Base-by-base conservation (phyloP, 53 echinoderm and acorn worm species). In the Arbacia lixula region DNA sequence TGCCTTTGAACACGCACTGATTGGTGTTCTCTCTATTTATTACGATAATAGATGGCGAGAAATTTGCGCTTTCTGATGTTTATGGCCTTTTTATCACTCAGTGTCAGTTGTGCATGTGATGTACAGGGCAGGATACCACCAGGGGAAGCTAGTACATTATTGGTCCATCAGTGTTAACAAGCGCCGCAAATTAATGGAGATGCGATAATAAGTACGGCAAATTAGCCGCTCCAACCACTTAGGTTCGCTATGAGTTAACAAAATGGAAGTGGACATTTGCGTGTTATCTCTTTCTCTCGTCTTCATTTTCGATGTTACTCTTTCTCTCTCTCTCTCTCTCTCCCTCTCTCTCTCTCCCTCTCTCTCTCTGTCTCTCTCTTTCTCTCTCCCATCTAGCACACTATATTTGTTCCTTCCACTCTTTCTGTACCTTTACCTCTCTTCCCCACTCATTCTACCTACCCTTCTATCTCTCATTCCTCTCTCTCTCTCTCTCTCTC, bases 201-300 rank as follows among this genome's bases (percentile, higher is more conserved):
- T 74, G 46, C 46, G 53, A 52, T 74, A 74, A 74, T 74, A 31
- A 74, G 69, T 53, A 74, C 30, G 74, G 30, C 74, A 74, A 74
- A 74, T 74, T 74, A 74, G 53, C 51, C 52, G 74, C 74, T 74
- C 52, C 49, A 74, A 52, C 74, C 74, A 74, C 74, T 74, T 74
- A 74, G 74, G n/a, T 17, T 53, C 52, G 74, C 49, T 53, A 34
- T 34, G 74, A 19, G 74, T 53, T 52, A 53, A 74, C 74, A 53
- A 46, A 46, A 10, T 6, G 14, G 14, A 46, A 46, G 46, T 46
- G 46, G 8, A 10, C 46, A 10, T 46, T n/a, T n/a, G n/a, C n/a
- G n/a, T n/a, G n/a, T n/a, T n/a, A n/a, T n/a, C n/a, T n/a, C n/a
- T n/a, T n/a, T n/a, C n/a, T n/a, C n/a, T n/a, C n/a, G n/a, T n/a